phyloP scores from a whole-genome alignment of 2,888 invertebrate species.

The Andricus quercusramuli region DNA sequence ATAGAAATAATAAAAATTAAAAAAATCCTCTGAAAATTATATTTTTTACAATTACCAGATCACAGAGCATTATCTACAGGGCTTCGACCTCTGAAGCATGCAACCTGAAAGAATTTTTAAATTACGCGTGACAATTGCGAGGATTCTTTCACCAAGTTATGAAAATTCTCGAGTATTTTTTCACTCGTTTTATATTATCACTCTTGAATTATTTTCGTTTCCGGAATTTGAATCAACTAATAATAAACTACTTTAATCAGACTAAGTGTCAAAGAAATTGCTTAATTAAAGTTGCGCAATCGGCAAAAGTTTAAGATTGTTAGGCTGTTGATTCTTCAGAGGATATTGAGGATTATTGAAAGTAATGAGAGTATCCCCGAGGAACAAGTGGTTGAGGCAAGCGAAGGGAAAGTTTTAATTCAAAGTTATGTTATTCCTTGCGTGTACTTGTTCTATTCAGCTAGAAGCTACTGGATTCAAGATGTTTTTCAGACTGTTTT shows the following conservation, averaged over 20 bases:
- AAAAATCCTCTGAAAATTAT: too few species aligned
- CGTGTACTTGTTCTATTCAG: constrained; percentile 54
- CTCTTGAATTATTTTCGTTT: not conserved
- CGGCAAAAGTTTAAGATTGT: not conserved
- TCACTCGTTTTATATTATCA: not conserved
- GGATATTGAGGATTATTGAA: constrained; percentile 54
- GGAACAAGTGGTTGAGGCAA: constrained; percentile 56
- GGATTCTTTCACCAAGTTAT: constrained; percentile 2
- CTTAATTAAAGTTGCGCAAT: not conserved
- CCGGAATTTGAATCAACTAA: not conserved
- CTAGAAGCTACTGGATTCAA: constrained; percentile 44
- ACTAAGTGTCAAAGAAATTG: not conserved
- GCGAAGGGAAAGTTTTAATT: constrained; percentile 55
- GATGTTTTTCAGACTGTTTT: not conserved
- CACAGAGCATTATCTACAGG: not conserved
- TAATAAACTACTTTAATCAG: not conserved
- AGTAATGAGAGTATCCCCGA: constrained; percentile 55
- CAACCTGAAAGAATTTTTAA: not conserved
- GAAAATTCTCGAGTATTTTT: not conserved
- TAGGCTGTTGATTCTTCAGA: constrained; percentile 51
- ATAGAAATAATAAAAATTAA: too few species aligned
- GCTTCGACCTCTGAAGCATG: not conserved
- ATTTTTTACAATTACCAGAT: too few species aligned
- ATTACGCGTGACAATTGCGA: not conserved
- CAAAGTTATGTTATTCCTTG: constrained; percentile 51